Conservation (phyloP, 1,140 invertebrate genomes). For the Battus philenor region DNA sequence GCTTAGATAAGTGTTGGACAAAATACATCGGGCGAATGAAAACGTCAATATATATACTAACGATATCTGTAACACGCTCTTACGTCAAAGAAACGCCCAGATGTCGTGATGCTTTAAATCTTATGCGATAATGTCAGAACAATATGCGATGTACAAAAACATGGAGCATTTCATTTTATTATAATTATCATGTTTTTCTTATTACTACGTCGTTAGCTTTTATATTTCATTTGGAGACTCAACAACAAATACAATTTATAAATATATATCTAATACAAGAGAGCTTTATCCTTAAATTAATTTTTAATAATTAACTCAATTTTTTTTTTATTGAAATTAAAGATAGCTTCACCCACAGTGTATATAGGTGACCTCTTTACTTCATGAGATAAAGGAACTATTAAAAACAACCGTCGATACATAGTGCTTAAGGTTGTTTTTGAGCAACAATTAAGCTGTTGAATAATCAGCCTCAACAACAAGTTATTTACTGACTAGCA, state of each 20-base stretch:
- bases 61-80: conserved; percentile 62
- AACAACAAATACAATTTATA: no score
- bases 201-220: no score
- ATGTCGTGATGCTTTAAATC: conserved; percentile 67
- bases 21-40: conserved; percentile 58
- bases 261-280: no score
- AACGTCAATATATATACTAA: conserved; percentile 71
- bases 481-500: conserved; percentile 9
- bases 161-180: conserved; percentile 6
- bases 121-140: conserved; percentile 57
- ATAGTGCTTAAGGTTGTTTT: no score
- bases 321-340: not conserved
- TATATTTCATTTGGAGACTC: no score
- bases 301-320: no score
- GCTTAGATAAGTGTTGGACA: conserved; percentile 69
- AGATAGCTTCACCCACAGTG: not conserved
- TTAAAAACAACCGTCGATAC: not conserved
- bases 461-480: conserved; percentile 5
- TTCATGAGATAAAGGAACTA: not conserved
- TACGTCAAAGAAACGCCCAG: conserved; percentile 73
- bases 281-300: no score
- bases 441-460: not conserved
- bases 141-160: conserved; percentile 23
- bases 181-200: conserved; percentile 5
- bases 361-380: no score